These are phyloP conservation scores for Thunnus thynnus DNA, from an alignment of 2,113 vertebrate species.

Conservation along the genomic window DNA sequence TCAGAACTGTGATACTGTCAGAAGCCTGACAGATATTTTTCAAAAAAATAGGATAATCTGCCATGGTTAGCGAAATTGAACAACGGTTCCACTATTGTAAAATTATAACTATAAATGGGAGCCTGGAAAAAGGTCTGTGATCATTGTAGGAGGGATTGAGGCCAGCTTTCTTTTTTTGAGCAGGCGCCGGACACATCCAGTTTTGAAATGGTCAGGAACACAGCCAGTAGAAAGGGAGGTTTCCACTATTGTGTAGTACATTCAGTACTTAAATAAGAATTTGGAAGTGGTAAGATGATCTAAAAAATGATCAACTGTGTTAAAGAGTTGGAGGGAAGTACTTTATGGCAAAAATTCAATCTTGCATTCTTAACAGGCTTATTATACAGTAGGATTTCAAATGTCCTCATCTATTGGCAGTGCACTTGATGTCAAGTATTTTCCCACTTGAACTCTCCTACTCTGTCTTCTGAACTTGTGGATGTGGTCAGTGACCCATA, in stretches of 20 bases:
- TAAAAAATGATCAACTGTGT: not conserved
- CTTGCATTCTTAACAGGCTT: too few relatives aligned
- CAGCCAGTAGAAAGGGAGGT: not conserved
- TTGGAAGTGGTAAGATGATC: not conserved
- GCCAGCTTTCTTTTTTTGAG: too few relatives aligned
- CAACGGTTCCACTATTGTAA: not conserved
- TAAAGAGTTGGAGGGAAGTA: not conserved
- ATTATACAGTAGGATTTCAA: not conserved
- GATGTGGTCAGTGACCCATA: conserved; percentile 19
- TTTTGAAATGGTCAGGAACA: not conserved
- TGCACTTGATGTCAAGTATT: not conserved
- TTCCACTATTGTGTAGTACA: not conserved
- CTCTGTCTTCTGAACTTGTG: not conserved
- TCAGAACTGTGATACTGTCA: too few relatives aligned
- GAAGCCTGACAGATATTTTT: too few relatives aligned
- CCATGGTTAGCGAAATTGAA: too few relatives aligned
- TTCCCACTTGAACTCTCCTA: not conserved
- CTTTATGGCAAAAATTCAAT: not conserved
- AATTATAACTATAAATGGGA: not conserved
- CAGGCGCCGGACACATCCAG: too few relatives aligned
- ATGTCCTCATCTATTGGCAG: not conserved
- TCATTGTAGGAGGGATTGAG: not conserved
- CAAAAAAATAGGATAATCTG: too few relatives aligned
- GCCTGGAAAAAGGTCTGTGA: not conserved
- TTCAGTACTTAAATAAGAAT: not conserved